Evolutionary conservation across 30 jellyfish, hydroid and myxozoan species (phyloP), one percentile per base, ranked within the genome.

Genomic region (Phacellophora camtschatica): DNA sequence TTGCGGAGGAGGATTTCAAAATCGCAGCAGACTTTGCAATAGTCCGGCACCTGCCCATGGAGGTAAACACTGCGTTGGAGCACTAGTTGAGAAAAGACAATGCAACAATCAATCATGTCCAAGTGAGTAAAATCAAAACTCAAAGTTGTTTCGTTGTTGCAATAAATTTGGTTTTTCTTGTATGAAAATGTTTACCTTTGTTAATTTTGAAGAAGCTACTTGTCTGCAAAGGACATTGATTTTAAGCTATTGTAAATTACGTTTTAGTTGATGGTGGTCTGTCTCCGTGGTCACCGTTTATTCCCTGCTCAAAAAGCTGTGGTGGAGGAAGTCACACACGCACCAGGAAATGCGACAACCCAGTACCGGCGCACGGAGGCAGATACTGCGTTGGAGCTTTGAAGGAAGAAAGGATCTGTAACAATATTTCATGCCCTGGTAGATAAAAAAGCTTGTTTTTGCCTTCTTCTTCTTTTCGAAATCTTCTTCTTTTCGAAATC

Each of bases 311-410:
- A 36, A 66, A 65, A 45, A 45, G 77, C 16, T 80, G 91, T 51
- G 91, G 84, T 46, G 91, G 91, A 64, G 91, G 91, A 8, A 34
- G 10, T 41, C 19, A 37, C 11, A 31, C 91, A 8, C 48, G 83
- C 32, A 12, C 36, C 53, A 64, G 91, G 54, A 33, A 34, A 10
- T 80, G 91, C 51, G 51, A 65, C 63, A 80, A 66, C 22, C 91
- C 91, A 49, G 66, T 50, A 16, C 91, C 91, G 31, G 63, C 35
- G 1, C n/a, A 50, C 54, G 91, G 91, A 29, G 91, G 91, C 50
- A 64, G 31, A 41, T 23, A 80, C 43, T 80, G 91, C 59, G 69
- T 22, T 29, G 83, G 91, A 20, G 77, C 91, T 11, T 23, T 20
- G 19, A 22, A 0, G 15, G 91, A 65, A 4, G 53, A 68, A 4